Evolutionary conservation across 2,113 vertebrate genomes (phyloP), one percentile per base, ranked within the genome.

Genomic region (Ctenodactylus gundi): DNA sequence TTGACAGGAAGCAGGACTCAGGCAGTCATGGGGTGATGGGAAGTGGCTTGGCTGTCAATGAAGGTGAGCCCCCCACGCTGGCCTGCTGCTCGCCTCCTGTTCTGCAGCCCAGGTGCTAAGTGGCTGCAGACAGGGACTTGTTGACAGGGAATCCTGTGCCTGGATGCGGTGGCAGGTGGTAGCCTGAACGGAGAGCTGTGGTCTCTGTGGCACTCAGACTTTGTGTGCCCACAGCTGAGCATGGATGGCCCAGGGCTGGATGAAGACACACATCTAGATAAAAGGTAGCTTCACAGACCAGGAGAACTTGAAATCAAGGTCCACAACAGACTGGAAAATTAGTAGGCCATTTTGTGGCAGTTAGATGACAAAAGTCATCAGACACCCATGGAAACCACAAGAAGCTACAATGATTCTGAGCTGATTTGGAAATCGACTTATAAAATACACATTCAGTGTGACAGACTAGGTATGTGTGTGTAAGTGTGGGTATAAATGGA

Each of bases 151-250:
- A n/a, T n/a, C n/a, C n/a, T n/a, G n/a, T 34, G n/a, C 23, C 3
- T 1, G 17, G 0, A 25, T 17, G 1, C 0, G 21, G 68, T 14
- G 5, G 44, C n/a, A 17, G 29, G 64, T 1, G 14, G 46, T 6
- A 0, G 44, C 44, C 72, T 31, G 44, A 31, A 75, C 41, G 72
- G 72, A 44, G 70, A 25, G 44, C 41, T 29, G 6, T 73, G 25
- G 8, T 73, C 70, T 15, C 41, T 27, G 31, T 44, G 3, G 14
- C 3, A 27, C 44, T 46, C 15, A 46, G 25, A 9, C 70, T 17
- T 27, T 41, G n/a, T n/a, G 88, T 4, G 64, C 44, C 41, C 15
- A 39, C 49, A 73, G 88, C 67, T 36, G 68, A 41, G 23, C 20
- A 25, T 31, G 7, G 15, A 18, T 4, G 70, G 64, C 31, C 11